These are phyloP conservation scores for Tubulanus polymorphus DNA, from an alignment of 2,888 invertebrate species.

Conservation along the genomic window DNA sequence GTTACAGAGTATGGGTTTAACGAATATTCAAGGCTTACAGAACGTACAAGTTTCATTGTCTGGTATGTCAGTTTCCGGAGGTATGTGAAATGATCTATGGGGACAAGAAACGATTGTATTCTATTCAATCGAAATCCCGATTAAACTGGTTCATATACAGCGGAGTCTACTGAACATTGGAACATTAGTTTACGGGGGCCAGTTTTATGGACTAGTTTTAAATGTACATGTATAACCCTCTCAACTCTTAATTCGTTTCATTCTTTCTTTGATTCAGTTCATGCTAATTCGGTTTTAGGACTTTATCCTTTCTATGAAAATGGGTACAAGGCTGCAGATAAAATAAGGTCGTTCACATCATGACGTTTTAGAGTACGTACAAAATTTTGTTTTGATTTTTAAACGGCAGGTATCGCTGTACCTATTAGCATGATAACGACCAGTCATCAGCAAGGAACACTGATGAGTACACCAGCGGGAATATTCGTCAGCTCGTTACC, in stretches of 20 bases:
- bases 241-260: too few relatives aligned
- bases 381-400: not conserved
- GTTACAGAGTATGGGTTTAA: constrained; percentile 40
- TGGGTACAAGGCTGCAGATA: not conserved
- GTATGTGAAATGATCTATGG: constrained; percentile 9
- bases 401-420: constrained; percentile 66
- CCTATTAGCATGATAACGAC: constrained; percentile 57
- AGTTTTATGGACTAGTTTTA: too few relatives aligned
- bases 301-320: too few relatives aligned
- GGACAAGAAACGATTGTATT: too few relatives aligned
- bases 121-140: too few relatives aligned
- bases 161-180: too few relatives aligned
- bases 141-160: too few relatives aligned
- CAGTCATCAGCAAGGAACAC: constrained; percentile 19
- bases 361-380: not conserved
- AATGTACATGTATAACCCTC: too few relatives aligned
- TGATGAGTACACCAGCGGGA: constrained; percentile 36
- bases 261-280: too few relatives aligned
- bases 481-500: constrained; percentile 36
- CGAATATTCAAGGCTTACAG: constrained; percentile 30
- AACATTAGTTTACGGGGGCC: too few relatives aligned
- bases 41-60: constrained; percentile 63
- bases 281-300: too few relatives aligned
- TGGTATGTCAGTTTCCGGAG: constrained; percentile 57
- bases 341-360: not conserved